Percentiles rank a stretch among this genome's conserved stretches.
phyloP scores from a whole-genome alignment of 2,113 vertebrate species.

The Excalfactoria chinensis region DNA sequence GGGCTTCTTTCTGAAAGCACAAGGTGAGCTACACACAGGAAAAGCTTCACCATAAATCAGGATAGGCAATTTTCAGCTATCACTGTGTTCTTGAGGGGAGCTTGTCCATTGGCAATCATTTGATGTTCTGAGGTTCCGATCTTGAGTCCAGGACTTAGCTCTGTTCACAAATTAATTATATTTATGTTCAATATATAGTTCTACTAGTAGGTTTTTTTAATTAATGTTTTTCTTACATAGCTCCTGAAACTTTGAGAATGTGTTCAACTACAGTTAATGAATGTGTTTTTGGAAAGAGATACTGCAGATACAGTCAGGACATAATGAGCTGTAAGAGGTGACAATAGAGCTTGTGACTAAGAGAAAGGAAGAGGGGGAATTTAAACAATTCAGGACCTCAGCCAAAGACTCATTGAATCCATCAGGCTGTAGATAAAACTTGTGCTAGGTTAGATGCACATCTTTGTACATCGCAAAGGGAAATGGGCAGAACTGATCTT shows the following conservation, averaged over 20 bases:
- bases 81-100: background rate
- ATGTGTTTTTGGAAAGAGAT: background rate
- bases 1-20: background rate
- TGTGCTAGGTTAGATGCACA: accelerated
- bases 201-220: background rate
- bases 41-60: background rate
- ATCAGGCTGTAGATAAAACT: background rate
- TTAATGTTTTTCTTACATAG: background rate
- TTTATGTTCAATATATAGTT: background rate
- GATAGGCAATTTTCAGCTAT: background rate
- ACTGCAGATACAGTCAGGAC: background rate
- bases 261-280: background rate
- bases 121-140: background rate
- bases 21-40: background rate
- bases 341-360: background rate
- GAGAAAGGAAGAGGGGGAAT: background rate
- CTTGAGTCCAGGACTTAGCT: background rate
- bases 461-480: background rate
- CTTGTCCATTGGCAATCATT: background rate
- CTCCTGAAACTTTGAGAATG: background rate
- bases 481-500: background rate
- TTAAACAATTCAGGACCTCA: background rate
- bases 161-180: background rate
- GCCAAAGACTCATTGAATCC: background rate
- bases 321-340: background rate